These are phyloP conservation scores for Limnephilus rhombicus DNA, from an alignment of 2,888 invertebrate species.

Conservation along the genomic window DNA sequence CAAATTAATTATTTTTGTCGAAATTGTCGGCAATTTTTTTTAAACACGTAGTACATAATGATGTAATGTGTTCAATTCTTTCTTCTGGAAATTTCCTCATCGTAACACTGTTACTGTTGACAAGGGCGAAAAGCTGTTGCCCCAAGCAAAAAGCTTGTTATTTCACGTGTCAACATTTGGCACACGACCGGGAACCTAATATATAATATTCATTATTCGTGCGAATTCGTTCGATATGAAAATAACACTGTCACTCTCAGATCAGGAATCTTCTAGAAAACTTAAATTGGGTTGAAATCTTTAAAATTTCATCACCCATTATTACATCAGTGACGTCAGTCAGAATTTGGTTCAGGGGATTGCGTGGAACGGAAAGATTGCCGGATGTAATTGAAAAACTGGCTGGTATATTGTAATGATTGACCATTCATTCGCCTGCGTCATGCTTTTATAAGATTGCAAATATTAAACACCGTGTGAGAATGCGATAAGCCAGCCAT, in stretches of 20 bases:
- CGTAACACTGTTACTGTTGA: background rate
- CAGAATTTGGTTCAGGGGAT: background rate
- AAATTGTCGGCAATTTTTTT: no score
- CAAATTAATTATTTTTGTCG: no score
- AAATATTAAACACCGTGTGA: background rate
- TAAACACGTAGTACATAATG: no score
- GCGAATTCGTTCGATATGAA: background rate
- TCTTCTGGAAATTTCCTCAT: background rate
- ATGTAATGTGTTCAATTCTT: background rate
- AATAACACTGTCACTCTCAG: background rate
- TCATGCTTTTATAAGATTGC: background rate
- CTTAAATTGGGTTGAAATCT: background rate
- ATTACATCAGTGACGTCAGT: background rate
- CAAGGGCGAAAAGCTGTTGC: background rate
- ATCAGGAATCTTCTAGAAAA: background rate
- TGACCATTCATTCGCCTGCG: background rate
- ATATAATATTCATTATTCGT: background rate
- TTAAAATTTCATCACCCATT: background rate
- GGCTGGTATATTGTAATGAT: background rate
- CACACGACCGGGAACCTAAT: background rate
- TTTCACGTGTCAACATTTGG: background rate
- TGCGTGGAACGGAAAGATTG: background rate
- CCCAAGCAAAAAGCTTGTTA: background rate
- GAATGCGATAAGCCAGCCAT: conserved; percentile 1
- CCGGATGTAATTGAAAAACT: background rate